These are phyloP conservation scores for Lycodopsis pacificus DNA, from an alignment of 2,797 vertebrate genomes.

Conservation along the genomic window DNA sequence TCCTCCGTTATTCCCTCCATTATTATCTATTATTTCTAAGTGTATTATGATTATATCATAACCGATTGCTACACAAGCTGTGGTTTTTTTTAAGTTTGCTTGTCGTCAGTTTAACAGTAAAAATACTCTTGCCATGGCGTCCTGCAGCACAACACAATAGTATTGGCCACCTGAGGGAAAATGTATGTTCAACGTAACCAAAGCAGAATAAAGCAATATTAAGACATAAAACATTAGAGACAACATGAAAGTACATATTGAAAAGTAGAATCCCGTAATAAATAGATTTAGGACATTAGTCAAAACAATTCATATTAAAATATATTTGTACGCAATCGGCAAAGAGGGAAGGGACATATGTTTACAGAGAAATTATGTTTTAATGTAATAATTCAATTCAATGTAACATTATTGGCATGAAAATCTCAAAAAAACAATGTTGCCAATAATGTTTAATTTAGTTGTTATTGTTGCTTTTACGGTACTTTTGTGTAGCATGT, in stretches of 20 bases:
- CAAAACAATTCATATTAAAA: background rate
- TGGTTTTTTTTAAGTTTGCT: background rate
- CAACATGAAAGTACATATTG: background rate
- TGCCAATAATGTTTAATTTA: background rate
- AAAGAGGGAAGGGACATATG: background rate
- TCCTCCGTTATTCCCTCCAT: background rate
- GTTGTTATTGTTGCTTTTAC: background rate
- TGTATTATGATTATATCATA: background rate
- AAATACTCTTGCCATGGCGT: constrained; percentile 2
- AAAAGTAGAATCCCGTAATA: background rate
- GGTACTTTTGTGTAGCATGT: background rate
- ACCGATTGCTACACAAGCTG: background rate
- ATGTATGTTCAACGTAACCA: background rate
- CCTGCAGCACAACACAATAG: background rate
- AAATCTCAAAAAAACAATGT: too few relatives aligned
- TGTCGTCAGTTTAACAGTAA: background rate
- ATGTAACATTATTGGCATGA: background rate
- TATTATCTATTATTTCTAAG: background rate
- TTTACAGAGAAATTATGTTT: background rate
- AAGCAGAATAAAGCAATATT: background rate
- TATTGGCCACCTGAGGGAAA: background rate
- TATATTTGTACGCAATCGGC: background rate
- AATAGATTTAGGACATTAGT: background rate
- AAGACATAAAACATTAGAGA: background rate
- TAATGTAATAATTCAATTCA: background rate